These are phyloP conservation scores for Catotricha subobsoleta DNA, from an alignment of 2,888 invertebrate genomes.

Conservation along the genomic window DNA sequence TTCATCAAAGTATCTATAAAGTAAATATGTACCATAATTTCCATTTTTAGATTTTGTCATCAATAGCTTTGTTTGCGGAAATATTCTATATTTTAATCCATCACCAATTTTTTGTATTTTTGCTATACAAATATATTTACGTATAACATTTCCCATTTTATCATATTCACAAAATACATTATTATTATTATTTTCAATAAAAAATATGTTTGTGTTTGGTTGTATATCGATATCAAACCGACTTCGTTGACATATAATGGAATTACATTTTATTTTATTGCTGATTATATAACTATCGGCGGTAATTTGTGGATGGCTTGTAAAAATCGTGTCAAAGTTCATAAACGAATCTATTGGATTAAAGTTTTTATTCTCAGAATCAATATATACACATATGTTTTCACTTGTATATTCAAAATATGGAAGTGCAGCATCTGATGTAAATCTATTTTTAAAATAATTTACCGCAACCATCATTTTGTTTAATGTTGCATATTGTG, in stretches of 20 bases:
- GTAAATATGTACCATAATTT: background rate
- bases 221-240: background rate
- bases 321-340: background rate
- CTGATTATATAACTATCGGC: background rate
- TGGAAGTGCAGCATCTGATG: background rate
- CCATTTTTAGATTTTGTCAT: background rate
- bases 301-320: background rate
- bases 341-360: background rate
- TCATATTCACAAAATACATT: background rate
- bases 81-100: background rate
- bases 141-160: background rate
- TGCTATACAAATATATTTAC: background rate
- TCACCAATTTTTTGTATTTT: background rate
- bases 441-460: background rate
- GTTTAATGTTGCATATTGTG: background rate
- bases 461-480: background rate
- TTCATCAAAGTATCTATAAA: background rate
- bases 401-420: background rate
- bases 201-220: background rate
- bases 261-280: background rate
- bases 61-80: background rate
- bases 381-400: background rate
- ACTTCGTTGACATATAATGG: background rate
- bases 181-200: no score
- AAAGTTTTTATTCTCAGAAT: background rate